Base-by-base conservation (phyloP, 2,797 vertebrate species). In the Tamandua tetradactyla region DNA sequence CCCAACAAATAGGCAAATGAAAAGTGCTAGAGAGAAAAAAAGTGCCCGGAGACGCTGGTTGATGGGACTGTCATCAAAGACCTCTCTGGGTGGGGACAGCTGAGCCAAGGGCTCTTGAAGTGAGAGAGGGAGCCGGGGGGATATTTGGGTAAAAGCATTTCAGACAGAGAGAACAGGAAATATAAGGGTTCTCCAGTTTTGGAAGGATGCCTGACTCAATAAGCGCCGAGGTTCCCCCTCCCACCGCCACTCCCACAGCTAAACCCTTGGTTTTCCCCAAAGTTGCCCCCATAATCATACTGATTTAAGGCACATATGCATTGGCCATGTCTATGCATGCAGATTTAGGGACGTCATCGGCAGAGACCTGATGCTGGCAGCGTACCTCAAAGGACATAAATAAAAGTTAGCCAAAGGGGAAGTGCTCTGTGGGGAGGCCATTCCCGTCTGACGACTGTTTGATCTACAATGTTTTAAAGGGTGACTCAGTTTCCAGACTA, bases 381-480 rank as follows among this genome's bases (percentile, higher is more conserved):
- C 27, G 20, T 62, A 30, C 47, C 59, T 83, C 61, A 37, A 69
- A 40, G n/a, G 20, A 62, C 15, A 30, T 37, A 92, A 92, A 93
- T 87, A 85, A 79, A 80, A 83, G 30, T 30, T 30, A 75, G 42
- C 69, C 35, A 61, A 83, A 13, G 10, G 37, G 32, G 2, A 83
- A 83, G 47, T 68, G 89, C 59, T 95, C 80, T 91, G 69, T 74
- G 25, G 83, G 25, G 68, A 94, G 30, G 5, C 74, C 37, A 47
- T 52, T 88, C 22, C 84, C 52, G n/a, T 79, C 71, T 74, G 61
- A 71, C 68, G 75, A 89, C 37, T 87, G 7, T 78, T 76, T 83
- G 40, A 94, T 93, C 93, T 89, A 84, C 32, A 22, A 5, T 47
- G 71, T 83, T 89, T 49, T 83, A 78, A 90, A 91, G 78, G 62